These are phyloP conservation scores for Rutilus rutilus DNA, from an alignment of 2,113 vertebrate species.

Conservation along the genomic window DNA sequence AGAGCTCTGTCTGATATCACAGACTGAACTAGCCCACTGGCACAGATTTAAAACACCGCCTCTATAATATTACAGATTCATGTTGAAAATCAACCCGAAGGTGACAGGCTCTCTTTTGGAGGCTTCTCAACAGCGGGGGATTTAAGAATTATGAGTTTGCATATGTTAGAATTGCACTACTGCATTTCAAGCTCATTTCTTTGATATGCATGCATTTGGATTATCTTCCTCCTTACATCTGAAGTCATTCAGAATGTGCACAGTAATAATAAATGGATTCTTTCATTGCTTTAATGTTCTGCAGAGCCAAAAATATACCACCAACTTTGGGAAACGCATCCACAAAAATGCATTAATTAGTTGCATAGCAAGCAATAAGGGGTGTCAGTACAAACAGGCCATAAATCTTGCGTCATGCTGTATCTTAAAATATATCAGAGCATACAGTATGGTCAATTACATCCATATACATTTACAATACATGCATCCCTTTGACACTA, in stretches of 20 bases:
- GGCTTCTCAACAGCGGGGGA: not conserved
- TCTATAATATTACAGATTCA: conserved; percentile 16
- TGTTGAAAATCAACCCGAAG: conserved; percentile 16
- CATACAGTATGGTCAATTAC: conserved; percentile 10
- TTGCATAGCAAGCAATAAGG: not conserved
- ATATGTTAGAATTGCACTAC: conserved; percentile 7
- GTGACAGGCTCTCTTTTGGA: not conserved
- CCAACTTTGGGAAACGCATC: not conserved
- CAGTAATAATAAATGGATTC: not conserved
- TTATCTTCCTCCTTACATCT: conserved; percentile 16
- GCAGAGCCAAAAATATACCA: not conserved
- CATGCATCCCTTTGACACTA: not conserved
- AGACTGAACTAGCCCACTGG: conserved; percentile 26
- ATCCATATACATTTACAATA: not conserved
- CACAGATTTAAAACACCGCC: conserved; percentile 44
- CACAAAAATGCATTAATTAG: not conserved
- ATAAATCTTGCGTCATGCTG: not conserved
- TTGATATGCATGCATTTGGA: conserved; percentile 1
- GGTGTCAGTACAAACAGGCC: not conserved
- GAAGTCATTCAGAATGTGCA: not conserved
- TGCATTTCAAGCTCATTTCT: not conserved
- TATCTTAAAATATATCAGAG: not conserved
- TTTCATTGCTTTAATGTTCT: conserved; percentile 7
- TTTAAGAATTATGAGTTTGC: conserved; percentile 18
- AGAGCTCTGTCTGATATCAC: not conserved